These are phyloP conservation scores for Myioborus melanocephalus DNA, from an alignment of 2,797 vertebrate species.

Conservation along the genomic window DNA sequence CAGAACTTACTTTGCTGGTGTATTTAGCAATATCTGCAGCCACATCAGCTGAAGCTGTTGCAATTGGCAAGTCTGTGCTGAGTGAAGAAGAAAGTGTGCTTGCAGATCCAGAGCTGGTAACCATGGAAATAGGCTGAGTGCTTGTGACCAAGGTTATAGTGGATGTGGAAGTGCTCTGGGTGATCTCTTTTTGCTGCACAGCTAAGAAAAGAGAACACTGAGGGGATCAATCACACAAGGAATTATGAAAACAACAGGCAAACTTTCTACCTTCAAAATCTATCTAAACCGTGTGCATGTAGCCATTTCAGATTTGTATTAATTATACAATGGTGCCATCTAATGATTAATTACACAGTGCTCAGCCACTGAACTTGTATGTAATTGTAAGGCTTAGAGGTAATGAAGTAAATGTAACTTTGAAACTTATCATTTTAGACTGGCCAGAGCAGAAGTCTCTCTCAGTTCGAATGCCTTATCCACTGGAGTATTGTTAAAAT, in stretches of 20 bases:
- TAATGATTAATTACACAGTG: neutral
- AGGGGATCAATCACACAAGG: neutral
- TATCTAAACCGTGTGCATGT: neutral
- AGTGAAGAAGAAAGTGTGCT: slow-evolving; percentile 76
- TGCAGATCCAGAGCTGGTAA: slow-evolving; percentile 79
- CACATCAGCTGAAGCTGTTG: slow-evolving; percentile 92
- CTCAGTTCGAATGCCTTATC: neutral
- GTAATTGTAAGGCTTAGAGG: neutral
- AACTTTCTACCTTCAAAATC: neutral
- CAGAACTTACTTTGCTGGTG: slow-evolving; percentile 89
- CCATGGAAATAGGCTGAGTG: slow-evolving; percentile 84
- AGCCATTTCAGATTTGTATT: neutral
- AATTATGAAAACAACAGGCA: neutral
- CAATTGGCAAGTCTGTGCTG: slow-evolving; percentile 87
- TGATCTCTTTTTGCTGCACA: slow-evolving; percentile 91
- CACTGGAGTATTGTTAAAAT: neutral
- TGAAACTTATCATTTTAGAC: neutral
- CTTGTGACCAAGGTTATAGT: slow-evolving; percentile 91
- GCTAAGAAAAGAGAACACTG: slow-evolving; percentile 63
- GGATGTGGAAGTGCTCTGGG: slow-evolving; percentile 86
- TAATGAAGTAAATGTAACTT: neutral
- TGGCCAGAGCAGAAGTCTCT: neutral
- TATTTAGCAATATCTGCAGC: slow-evolving; percentile 98
- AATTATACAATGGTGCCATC: neutral
- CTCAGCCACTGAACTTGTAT: neutral